Evolutionary conservation across 2,797 vertebrate species (phyloP).

Genomic region (Hypotaenidia philippensis): DNA sequence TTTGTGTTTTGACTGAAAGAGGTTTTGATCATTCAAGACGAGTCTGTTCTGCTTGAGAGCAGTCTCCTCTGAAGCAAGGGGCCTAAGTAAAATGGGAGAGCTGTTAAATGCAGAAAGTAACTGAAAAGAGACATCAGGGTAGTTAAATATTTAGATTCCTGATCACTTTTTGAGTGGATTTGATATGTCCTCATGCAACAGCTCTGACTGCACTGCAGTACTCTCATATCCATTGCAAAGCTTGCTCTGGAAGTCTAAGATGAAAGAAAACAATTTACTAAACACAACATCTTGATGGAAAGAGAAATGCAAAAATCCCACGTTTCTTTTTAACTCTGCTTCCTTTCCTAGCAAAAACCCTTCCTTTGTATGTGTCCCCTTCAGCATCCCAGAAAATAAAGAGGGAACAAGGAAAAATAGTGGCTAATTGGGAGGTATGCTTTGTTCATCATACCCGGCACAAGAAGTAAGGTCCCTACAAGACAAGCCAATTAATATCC

Average conservation of each 20-base stretch:
- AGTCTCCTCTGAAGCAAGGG: constrained; percentile 42
- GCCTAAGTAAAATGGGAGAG: constrained; percentile 45
- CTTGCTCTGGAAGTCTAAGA: constrained; percentile 25
- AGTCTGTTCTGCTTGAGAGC: constrained; percentile 50
- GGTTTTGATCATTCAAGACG: constrained; percentile 59
- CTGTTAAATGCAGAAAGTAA: constrained; percentile 62
- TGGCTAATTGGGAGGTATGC: constrained; percentile 56
- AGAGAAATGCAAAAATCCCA: constrained; percentile 19
- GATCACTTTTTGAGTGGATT: not conserved
- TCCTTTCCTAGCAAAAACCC: constrained; percentile 34
- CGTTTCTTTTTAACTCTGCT: constrained; percentile 21
- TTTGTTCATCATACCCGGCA: constrained; percentile 33
- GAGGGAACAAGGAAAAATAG: constrained; percentile 39
- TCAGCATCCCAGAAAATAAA: constrained; percentile 47
- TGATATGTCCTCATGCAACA: not conserved
- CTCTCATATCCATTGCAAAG: not conserved
- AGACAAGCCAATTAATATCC: not conserved
- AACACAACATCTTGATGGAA: constrained; percentile 35
- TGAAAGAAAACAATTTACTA: constrained; percentile 24
- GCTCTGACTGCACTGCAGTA: not conserved
- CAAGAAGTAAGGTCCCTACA: constrained; percentile 1
- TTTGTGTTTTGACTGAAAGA: constrained; percentile 39
- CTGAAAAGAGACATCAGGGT: constrained; percentile 31
- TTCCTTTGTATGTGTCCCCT: constrained; percentile 41
- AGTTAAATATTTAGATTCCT: constrained; percentile 57